These are phyloP conservation scores for Pachliopta kotzebuea DNA, from an alignment of 2,888 invertebrate species.

Conservation along the genomic window DNA sequence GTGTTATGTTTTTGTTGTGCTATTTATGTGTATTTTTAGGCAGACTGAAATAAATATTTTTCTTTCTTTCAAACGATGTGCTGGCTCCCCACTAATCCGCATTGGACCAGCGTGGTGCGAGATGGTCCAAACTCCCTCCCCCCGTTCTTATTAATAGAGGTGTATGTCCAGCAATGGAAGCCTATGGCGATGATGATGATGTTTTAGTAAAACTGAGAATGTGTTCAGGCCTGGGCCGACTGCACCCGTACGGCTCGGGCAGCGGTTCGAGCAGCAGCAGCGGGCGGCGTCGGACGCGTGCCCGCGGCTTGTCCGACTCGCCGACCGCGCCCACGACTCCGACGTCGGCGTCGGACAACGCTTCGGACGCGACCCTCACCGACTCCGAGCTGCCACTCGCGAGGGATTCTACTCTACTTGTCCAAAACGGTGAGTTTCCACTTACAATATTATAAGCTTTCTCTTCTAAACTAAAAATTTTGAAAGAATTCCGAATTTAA, in stretches of 20 bases:
- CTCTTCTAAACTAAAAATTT: too few relatives aligned
- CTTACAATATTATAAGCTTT: not conserved
- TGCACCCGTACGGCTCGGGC: slow-evolving; percentile 91
- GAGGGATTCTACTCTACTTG: slow-evolving; percentile 89
- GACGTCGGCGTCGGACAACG: slow-evolving; percentile 87
- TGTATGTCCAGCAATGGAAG: too few relatives aligned
- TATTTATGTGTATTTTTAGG: too few relatives aligned
- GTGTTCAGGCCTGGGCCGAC: slow-evolving; percentile 85
- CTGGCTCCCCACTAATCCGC: too few relatives aligned
- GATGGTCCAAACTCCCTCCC: too few relatives aligned
- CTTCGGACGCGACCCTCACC: slow-evolving; percentile 91
- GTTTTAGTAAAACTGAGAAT: not conserved
- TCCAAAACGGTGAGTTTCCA: slow-evolving; percentile 87
- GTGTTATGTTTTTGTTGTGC: too few relatives aligned
- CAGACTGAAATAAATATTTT: too few relatives aligned
- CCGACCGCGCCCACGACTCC: slow-evolving; percentile 84
- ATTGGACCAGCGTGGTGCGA: too few relatives aligned
- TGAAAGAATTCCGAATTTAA: too few relatives aligned
- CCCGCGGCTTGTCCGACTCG: slow-evolving; percentile 86
- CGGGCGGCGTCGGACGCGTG: slow-evolving; percentile 78
- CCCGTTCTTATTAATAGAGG: too few relatives aligned
- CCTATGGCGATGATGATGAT: too few relatives aligned
- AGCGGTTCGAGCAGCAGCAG: slow-evolving; percentile 85
- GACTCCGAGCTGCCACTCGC: slow-evolving; percentile 91
- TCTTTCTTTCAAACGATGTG: too few relatives aligned